Base-by-base conservation (phyloP, 2,113 vertebrate species). In the Gulo gulo region DNA sequence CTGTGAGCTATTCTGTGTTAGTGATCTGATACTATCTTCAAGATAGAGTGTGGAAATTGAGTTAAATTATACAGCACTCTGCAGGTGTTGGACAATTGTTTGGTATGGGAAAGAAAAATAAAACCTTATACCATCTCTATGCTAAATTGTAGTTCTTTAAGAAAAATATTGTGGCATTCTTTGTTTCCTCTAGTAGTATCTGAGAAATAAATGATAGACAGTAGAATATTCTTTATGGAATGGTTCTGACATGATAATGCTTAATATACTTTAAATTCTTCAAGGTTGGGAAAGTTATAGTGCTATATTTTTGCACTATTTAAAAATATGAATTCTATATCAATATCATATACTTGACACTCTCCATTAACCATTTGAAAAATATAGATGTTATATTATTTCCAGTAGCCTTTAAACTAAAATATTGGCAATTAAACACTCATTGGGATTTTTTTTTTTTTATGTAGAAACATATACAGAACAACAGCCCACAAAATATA, bases 391-490 rank as follows among this genome's bases (percentile, higher is more conserved):
- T 42, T 50, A 26, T 3, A 96, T 92, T 84, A 91, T 94, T 84
- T 94, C 34, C 34, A 65, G n/a, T 15, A 65, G 7, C 7, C 42
- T 96, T 88, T 71, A 87, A 94, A 65, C 6, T 59, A 88, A 97
- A 88, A 84, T 94, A 61, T 85, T 84, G 78, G 13, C 50, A 88
- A 96, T 91, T 94, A 95, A 79, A 83, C 36, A 36, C 4, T 78
- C 87, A 91, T 7, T 87, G 24, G 36, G 39, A 26, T 47, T 65
- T 29, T 8, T 26, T 18, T 79, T 84, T 61, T 39, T 39, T 18
- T 5, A 16, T 29, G 1, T 63, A 57, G 59, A 88, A 63, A 80
- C 14, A 83, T 39, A 57, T 59, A 59, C 55, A 79, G 21, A 81
- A 47, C 29, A 71, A 7, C 8, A 29, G 31, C 26, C 23, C 61